phyloP scores from a whole-genome alignment of 2,888 invertebrate genomes.

The Drosophila ezoana region DNA sequence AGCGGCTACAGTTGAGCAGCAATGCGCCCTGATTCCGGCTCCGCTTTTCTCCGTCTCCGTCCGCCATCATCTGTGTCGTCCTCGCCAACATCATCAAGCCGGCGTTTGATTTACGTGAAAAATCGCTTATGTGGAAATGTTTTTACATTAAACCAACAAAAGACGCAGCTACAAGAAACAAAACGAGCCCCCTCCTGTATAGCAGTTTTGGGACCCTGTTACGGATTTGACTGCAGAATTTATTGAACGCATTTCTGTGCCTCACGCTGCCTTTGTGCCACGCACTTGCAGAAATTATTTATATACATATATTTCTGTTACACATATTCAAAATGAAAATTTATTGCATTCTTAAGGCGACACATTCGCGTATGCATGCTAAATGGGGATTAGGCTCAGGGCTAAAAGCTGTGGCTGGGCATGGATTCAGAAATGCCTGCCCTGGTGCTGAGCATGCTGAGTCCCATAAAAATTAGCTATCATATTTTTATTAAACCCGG shows the following conservation, averaged over 20 bases:
- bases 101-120: slow-evolving; percentile 77
- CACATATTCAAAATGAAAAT: slow-evolving; percentile 74
- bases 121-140: slow-evolving; percentile 77
- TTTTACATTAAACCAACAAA: slow-evolving; percentile 57
- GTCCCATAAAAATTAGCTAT: slow-evolving; percentile 58
- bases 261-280: slow-evolving; percentile 30
- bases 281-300: slow-evolving; percentile 49
- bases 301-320: slow-evolving; percentile 58
- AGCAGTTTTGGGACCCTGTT: slow-evolving; percentile 27
- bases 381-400: slow-evolving; percentile 67
- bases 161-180: slow-evolving; percentile 8
- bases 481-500: slow-evolving; percentile 56
- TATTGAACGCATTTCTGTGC: slow-evolving; percentile 62
- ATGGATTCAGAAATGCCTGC: slow-evolving; percentile 12
- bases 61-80: background rate
- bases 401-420: background rate
- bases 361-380: slow-evolving; percentile 71
- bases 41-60: slow-evolving; percentile 2
- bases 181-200: background rate
- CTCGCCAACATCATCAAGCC: slow-evolving; percentile 50
- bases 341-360: slow-evolving; percentile 76
- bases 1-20: slow-evolving; percentile 6
- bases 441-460: background rate
- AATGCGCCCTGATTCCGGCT: slow-evolving; percentile 8
- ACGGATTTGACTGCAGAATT: slow-evolving; percentile 66